Evolutionary conservation across 2,797 vertebrate genomes (phyloP), one percentile per base, ranked within the genome.

Genomic region (Cryptoprocta ferox): DNA sequence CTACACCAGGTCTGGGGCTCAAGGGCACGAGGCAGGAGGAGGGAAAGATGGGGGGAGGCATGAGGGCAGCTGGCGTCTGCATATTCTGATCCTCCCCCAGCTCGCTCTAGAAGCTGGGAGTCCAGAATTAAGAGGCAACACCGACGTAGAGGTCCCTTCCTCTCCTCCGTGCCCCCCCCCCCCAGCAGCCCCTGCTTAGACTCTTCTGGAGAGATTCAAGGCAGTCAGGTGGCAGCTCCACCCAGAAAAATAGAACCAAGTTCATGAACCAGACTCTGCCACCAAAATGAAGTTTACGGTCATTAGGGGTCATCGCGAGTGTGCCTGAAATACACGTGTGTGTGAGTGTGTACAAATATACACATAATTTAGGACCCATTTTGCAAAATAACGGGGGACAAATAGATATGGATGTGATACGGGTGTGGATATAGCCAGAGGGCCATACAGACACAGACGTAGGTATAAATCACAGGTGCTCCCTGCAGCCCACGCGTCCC

Each of bases 91-190:
- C 78, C 66, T 50, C n/a, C 1, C 13, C 4, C 0, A 0, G 63
- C 6, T 75, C 37, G 1, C 24, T 73, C 71, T 1, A 10, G 68
- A 84, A 73, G 32, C 71, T 32, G 12, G 63, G 24, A 10, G 24
- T 30, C 28, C 16, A 42, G 83, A 53, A 37, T 24, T 3, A 4
- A 59, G 63, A 71, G 28, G 28, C 14, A 3, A 4, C 1, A 28
- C 48, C 45, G 30, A 12, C 0, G 2, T 1, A 15, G 42, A 37
- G 7, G 9, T 2, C 0, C 26, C 16, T 3, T 21, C 6, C 0
- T 13, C 61, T 10, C 66, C 50, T 16, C 0, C 0, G 0, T 1
- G 18, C 28, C 19, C 0, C 35, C 0, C 35, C 30, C n/a, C 56
- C 68, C 13, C 19, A 9, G 9, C 28, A 73, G n/a, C 56, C 21